Conservation (phyloP, 2,113 vertebrate genomes). For the Neodon shergylaensis region DNA sequence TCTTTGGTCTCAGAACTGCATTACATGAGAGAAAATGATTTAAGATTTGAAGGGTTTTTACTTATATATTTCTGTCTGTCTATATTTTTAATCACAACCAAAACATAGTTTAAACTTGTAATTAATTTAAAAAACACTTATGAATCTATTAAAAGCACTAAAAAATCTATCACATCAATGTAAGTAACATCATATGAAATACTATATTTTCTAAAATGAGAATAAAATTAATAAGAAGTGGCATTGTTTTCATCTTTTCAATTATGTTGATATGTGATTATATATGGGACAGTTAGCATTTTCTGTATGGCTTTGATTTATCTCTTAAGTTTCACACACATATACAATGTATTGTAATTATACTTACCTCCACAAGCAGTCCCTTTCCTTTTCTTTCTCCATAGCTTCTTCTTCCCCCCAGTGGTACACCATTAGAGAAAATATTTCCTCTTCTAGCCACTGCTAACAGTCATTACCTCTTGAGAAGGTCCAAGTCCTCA, state of each 20-base stretch:
- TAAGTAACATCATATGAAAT: neutral
- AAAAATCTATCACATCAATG: neutral
- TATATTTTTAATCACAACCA: slow-evolving; percentile 12
- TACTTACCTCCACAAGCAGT: neutral
- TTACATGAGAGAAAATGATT: neutral
- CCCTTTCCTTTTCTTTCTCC: neutral
- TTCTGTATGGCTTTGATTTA: neutral
- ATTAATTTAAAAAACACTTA: neutral
- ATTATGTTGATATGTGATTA: neutral
- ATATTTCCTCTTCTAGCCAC: neutral
- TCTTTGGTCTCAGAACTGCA: neutral
- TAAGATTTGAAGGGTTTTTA: neutral
- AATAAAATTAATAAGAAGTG: neutral
- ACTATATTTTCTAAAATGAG: neutral
- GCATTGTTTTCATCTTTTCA: neutral
- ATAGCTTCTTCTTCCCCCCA: neutral
- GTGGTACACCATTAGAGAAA: neutral
- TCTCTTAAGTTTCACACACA: neutral
- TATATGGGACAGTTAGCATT: neutral
- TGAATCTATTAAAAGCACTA: neutral
- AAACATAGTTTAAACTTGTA: neutral
- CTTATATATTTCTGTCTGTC: neutral
- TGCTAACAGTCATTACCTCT: neutral
- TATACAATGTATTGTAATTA: neutral
- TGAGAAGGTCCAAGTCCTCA: neutral